A percentile compares a stretch with the other conserved stretches of the same genome.
These are phyloP conservation scores for Acrossocheilus fasciatus DNA, from an alignment of 2,797 vertebrate species.

Conservation along the genomic window DNA sequence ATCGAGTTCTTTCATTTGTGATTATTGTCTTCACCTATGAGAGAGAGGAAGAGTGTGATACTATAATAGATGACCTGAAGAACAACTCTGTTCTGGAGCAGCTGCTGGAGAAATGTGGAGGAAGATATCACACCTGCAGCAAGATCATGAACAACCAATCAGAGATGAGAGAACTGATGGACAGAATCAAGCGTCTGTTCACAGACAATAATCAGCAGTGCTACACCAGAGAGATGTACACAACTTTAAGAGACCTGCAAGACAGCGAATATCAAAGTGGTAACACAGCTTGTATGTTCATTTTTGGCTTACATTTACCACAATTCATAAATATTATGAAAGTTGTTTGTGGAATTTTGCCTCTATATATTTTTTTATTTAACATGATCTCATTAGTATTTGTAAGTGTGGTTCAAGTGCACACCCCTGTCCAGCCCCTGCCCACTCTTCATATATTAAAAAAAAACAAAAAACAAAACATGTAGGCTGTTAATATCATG, in stretches of 20 bases:
- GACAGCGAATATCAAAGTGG: background rate
- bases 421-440: too few relatives aligned
- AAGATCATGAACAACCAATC: slow-evolving; percentile 7
- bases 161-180: background rate
- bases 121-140: slow-evolving; percentile 60
- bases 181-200: background rate
- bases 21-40: slow-evolving; percentile 22
- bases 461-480: too few relatives aligned
- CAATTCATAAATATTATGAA: background rate
- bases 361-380: background rate
- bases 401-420: too few relatives aligned
- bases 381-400: too few relatives aligned
- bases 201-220: background rate
- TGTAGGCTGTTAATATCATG: too few relatives aligned
- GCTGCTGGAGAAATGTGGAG: slow-evolving; percentile 38
- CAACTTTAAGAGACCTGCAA: background rate
- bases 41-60: slow-evolving; percentile 37
- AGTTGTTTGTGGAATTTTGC: background rate
- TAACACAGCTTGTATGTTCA: background rate
- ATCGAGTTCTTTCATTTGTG: slow-evolving; percentile 54
- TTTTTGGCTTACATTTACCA: background rate
- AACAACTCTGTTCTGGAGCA: slow-evolving; percentile 47
- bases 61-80: slow-evolving; percentile 37
- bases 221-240: background rate
- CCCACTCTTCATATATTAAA: too few relatives aligned